phyloP scores from a whole-genome alignment of 2,888 invertebrate genomes.

The Melinaea marsaeus region DNA sequence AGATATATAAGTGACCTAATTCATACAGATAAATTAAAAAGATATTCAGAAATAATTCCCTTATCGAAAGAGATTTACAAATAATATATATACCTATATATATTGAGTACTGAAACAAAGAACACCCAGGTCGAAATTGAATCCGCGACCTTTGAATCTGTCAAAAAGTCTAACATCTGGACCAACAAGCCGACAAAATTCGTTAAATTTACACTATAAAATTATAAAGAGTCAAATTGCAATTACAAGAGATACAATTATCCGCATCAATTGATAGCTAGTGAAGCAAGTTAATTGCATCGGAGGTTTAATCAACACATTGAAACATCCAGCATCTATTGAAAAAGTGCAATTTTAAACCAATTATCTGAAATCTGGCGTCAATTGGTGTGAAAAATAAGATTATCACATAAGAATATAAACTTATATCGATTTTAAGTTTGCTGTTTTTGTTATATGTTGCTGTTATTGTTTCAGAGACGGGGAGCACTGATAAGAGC shows the following conservation, averaged over 20 bases:
- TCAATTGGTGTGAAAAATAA: background rate
- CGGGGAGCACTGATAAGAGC: slow-evolving; percentile 83
- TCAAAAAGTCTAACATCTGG: no score
- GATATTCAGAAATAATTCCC: no score
- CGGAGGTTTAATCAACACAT: slow-evolving; percentile 38
- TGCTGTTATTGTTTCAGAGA: slow-evolving; percentile 75
- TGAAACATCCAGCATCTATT: slow-evolving; percentile 21
- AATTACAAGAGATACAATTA: slow-evolving; percentile 33
- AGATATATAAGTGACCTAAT: background rate
- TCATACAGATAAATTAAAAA: no score
- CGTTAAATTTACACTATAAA: no score
- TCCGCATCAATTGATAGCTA: slow-evolving; percentile 40
- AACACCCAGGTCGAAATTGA: no score
- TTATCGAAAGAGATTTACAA: no score
- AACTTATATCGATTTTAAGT: background rate
- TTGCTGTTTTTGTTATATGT: background rate
- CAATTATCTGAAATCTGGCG: background rate
- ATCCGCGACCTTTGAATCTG: no score
- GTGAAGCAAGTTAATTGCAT: slow-evolving; percentile 41
- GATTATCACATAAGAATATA: no score
- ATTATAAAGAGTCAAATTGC: no score
- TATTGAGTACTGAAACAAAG: no score
- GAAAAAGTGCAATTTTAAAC: slow-evolving; percentile 18
- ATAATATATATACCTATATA: no score
- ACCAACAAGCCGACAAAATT: no score